Evolutionary conservation across 2,888 invertebrate genomes (phyloP).

Genomic region (Acleris laterana): DNA sequence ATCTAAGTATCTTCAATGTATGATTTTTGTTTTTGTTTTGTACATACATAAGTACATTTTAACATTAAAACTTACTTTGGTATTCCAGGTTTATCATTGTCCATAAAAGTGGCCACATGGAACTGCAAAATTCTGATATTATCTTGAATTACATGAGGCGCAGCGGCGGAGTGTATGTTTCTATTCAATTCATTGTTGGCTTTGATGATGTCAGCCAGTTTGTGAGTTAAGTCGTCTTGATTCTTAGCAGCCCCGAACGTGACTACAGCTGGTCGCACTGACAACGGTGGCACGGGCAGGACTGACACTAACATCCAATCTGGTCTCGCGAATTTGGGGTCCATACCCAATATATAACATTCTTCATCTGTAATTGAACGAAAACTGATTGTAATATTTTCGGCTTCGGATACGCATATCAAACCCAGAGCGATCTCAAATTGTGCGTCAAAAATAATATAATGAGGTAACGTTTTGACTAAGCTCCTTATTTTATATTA

Average conservation of each 20-base stretch:
- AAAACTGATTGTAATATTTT: not conserved
- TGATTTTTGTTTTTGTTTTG: too few relatives aligned
- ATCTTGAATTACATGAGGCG: constrained; percentile 98
- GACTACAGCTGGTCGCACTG: constrained; percentile 98
- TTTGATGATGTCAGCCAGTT: constrained; percentile 99
- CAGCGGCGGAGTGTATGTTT: constrained; percentile 98
- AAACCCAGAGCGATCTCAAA: too few relatives aligned
- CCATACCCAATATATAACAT: constrained; percentile 97
- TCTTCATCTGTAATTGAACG: constrained; percentile 90
- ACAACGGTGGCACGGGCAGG: constrained; percentile 97
- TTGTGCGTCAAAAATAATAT: too few relatives aligned
- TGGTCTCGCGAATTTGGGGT: constrained; percentile 97
- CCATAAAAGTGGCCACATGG: constrained; percentile 98
- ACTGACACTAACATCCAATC: constrained; percentile 99
- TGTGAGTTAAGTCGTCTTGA: constrained; percentile 99
- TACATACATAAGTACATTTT: not conserved
- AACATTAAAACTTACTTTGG: constrained; percentile 85
- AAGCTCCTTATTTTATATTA: too few relatives aligned
- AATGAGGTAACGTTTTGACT: too few relatives aligned
- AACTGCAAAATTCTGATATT: constrained; percentile 99
- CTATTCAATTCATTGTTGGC: constrained; percentile 97
- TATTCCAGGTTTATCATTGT: constrained; percentile 99
- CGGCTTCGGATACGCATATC: too few relatives aligned
- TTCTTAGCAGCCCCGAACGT: constrained; percentile 99
- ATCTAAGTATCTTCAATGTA: too few relatives aligned